These are phyloP conservation scores for Platysternon megacephalum DNA, from an alignment of 2,113 vertebrate species.

Conservation along the genomic window DNA sequence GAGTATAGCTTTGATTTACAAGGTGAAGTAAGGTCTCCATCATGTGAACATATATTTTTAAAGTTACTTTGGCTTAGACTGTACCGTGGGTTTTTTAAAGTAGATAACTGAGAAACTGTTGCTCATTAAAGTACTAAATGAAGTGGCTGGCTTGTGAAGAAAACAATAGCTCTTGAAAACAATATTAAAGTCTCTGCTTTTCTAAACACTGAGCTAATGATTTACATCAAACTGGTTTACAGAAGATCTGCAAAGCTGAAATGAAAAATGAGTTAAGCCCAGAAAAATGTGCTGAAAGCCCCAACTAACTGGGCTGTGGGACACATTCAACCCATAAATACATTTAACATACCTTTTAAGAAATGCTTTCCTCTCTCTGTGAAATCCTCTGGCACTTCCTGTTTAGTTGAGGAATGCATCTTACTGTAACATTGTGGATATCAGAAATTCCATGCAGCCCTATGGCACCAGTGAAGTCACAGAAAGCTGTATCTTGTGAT, in stretches of 20 bases:
- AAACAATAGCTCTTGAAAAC: not conserved
- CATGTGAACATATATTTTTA: conserved; percentile 9
- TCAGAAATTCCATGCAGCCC: not conserved
- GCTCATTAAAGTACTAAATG: not conserved
- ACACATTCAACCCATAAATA: conserved; percentile 20
- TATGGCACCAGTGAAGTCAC: accelerated
- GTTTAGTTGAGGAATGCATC: conserved; percentile 9
- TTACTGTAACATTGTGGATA: not conserved
- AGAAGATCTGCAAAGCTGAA: conserved; percentile 5
- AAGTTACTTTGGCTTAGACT: conserved; percentile 1
- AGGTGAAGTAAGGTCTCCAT: conserved; percentile 73
- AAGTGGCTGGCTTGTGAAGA: not conserved
- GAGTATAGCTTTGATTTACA: conserved; percentile 74
- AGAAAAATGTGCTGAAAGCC: conserved; percentile 48
- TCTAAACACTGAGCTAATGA: not conserved
- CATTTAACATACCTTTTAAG: not conserved
- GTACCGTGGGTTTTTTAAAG: not conserved
- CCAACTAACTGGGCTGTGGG: conserved; percentile 14
- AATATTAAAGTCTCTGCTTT: not conserved
- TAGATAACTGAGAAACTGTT: not conserved
- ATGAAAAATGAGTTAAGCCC: conserved; percentile 42
- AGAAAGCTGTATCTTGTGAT: not conserved
- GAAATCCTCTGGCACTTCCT: not conserved
- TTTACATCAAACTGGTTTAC: not conserved
- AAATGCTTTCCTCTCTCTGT: conserved; percentile 24